Percentiles rank a stretch among this genome's conserved stretches.
Conservation (phyloP, 2,888 invertebrate species). For the Plagodis dolabraria region DNA sequence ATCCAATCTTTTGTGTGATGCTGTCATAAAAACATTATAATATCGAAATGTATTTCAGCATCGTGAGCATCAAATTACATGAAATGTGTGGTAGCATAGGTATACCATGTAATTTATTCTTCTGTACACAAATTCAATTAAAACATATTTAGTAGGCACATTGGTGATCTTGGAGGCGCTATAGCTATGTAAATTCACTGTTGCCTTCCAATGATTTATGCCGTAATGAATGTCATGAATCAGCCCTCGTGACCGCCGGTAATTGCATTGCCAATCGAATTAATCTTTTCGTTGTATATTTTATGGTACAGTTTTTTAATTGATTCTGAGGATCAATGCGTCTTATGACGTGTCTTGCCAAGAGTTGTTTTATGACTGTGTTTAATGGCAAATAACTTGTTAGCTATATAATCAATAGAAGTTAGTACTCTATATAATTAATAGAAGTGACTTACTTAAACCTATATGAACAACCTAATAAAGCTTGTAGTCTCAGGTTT, state of each 20-base stretch:
- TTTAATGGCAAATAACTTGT: background rate
- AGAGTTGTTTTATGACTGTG: too few relatives aligned
- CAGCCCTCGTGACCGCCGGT: constrained; percentile 78
- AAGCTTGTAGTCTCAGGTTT: too few relatives aligned
- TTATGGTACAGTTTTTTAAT: constrained; percentile 79
- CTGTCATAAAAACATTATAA: background rate
- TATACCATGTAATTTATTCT: too few relatives aligned
- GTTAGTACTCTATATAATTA: too few relatives aligned
- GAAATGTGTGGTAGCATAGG: too few relatives aligned
- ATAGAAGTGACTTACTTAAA: too few relatives aligned
- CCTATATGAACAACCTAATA: too few relatives aligned
- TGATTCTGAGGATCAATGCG: constrained; percentile 71
- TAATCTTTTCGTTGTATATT: constrained; percentile 74
- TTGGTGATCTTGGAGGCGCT: too few relatives aligned
- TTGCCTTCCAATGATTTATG: constrained; percentile 59
- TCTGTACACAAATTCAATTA: too few relatives aligned
- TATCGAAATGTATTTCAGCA: background rate
- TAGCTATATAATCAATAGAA: too few relatives aligned
- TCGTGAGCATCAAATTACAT: background rate
- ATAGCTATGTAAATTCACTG: constrained; percentile 9
- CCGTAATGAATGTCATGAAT: constrained; percentile 72
- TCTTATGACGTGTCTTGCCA: constrained; percentile 42
- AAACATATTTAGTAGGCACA: too few relatives aligned
- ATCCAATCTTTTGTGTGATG: too few relatives aligned
- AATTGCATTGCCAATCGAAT: constrained; percentile 82